phyloP scores from a whole-genome alignment of 2,797 vertebrate species.

The Taeniopygia guttata region DNA sequence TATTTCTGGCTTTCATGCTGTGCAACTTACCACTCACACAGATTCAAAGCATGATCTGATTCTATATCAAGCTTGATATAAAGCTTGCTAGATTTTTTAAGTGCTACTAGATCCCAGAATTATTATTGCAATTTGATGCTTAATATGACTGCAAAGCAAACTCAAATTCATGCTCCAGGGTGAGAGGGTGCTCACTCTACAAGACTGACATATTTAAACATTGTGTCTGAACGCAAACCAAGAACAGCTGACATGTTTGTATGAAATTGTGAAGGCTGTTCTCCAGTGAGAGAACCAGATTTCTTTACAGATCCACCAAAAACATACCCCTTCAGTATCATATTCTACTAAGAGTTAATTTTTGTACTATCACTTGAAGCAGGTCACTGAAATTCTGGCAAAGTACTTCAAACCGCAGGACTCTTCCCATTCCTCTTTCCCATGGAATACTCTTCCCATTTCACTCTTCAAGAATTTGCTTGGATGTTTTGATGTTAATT shows the following conservation, averaged over 20 bases:
- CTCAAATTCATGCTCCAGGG: not conserved
- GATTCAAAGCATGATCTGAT: not conserved
- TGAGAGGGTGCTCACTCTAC: not conserved
- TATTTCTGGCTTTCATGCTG: not conserved
- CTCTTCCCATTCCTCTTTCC: not conserved
- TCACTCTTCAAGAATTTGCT: not conserved
- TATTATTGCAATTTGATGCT: not conserved
- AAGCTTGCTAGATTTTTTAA: not conserved
- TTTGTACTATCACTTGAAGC: not conserved
- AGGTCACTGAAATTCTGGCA: not conserved
- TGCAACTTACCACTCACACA: not conserved
- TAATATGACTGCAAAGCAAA: not conserved
- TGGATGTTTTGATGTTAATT: not conserved
- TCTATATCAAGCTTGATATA: not conserved
- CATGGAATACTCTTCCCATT: not conserved
- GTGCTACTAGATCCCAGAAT: not conserved
- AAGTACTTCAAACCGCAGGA: not conserved
- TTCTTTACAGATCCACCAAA: not conserved
- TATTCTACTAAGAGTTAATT: not conserved
- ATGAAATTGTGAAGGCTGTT: not conserved
- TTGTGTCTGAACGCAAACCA: not conserved
- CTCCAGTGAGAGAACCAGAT: not conserved
- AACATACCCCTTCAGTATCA: not conserved
- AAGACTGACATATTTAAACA: not conserved
- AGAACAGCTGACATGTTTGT: not conserved